Evolutionary conservation across 2,797 vertebrate species (phyloP).

Genomic region (Xyrichtys novacula): DNA sequence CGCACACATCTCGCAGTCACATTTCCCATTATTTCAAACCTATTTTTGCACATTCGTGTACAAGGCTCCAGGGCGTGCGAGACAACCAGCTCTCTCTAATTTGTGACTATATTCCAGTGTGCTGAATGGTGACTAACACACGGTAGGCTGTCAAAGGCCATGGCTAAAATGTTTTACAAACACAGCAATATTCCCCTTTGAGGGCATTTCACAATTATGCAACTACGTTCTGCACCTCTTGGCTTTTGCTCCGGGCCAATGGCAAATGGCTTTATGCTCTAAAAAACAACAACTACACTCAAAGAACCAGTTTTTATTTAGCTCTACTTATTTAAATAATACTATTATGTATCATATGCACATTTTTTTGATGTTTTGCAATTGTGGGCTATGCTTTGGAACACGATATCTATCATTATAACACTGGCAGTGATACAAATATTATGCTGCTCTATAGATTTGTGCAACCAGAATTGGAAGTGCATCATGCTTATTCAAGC

Average conservation of each 20-base stretch:
- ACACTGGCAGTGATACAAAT: background rate
- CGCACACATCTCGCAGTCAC: background rate
- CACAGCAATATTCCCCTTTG: conserved; percentile 33
- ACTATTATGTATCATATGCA: conserved; percentile 13
- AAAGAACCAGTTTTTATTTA: conserved; percentile 42
- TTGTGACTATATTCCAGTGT: conserved; percentile 48
- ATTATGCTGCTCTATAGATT: conserved; percentile 5
- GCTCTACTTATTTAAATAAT: conserved; percentile 36
- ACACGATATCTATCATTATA: background rate
- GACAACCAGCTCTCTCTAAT: conserved; percentile 57
- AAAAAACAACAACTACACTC: conserved; percentile 58
- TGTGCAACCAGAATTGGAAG: background rate
- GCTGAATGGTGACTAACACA: conserved; percentile 57
- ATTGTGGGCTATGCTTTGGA: conserved; percentile 11
- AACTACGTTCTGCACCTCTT: conserved; percentile 57
- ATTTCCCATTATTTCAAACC: conserved; percentile 38
- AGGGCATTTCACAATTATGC: conserved; percentile 58
- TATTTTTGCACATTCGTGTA: conserved; percentile 46
- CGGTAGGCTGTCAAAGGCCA: conserved; percentile 48
- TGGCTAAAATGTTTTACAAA: conserved; percentile 38
- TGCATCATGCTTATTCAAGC: too few species aligned
- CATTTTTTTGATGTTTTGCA: background rate
- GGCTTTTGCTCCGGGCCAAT: conserved; percentile 56
- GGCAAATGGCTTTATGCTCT: conserved; percentile 61
- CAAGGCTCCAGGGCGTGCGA: conserved; percentile 36